Evolutionary conservation across 1,140 invertebrate species (phyloP), one percentile per base, ranked within the genome.

Genomic region (Brevipalpus yothersi): DNA sequence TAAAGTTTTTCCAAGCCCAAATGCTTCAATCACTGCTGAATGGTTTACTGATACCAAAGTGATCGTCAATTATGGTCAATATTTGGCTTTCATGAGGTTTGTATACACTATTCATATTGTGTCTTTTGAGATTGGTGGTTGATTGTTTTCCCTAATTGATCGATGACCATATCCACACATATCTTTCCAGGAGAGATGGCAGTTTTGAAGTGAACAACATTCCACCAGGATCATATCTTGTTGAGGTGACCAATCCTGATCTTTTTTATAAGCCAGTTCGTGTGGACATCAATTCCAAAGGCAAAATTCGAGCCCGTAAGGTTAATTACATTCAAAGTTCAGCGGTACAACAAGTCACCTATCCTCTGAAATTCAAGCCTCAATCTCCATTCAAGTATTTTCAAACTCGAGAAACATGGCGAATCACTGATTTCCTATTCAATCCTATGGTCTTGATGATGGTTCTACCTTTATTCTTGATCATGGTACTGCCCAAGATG

Each of bases 391-490:
- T 83, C 63, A 82, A 83, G 66, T 97, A 93, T 74, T 97, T 96
- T 72, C 88, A 95, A 75, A 73, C 82, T 15, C 73, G 91, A 58
- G 92, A 96, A 70, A 88, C 94, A 67, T 93, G 90, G 90, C 79
- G 88, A 67, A 76, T 87, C 8, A 93, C 88, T 11, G 91, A 96
- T 72, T 87, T 96, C 67, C 69, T 96, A 2, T 87, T 95, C 68
- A 94, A 88, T 73, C 91, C 92, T 45, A 95, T 95, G 91, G 84
- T 96, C 1, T 76, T 96, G 58, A 96, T 95, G 83, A 96, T 96
- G 90, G 80, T 95, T 31, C 68, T 94, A 56, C 92, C 92, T 1
- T 72, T 96, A 12, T 65, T 94, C 1, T 70, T 95, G 0, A 86
- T 97, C 63, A 84, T 95, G 79, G 75, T 95, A 60, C 72, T 95